Evolutionary conservation across 2,888 invertebrate genomes (phyloP).

Genomic region (Hypercompe scribonia): DNA sequence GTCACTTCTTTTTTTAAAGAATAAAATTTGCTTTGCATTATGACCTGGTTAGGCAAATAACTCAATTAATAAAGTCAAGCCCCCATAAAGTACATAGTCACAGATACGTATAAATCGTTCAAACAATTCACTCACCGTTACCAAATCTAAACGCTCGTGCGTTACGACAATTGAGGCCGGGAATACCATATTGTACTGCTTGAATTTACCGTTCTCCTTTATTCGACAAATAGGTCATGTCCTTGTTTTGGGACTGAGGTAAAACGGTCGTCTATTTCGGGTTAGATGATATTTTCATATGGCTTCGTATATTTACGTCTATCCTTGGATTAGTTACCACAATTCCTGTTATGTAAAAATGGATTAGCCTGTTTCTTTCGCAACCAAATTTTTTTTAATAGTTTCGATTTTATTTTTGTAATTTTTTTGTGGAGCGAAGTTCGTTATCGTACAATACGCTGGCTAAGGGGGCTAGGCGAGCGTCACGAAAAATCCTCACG

Average conservation of each 20-base stretch:
- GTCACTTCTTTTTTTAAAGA: not conserved
- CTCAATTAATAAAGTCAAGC: conserved; percentile 25
- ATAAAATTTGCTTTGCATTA: not conserved
- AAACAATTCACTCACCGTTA: conserved; percentile 28
- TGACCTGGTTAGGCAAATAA: not conserved
- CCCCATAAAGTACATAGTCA: conserved; percentile 33
- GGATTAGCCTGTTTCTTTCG: not conserved
- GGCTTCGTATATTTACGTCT: conserved; percentile 42
- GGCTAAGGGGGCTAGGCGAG: too few species aligned
- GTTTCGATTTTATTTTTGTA: not conserved
- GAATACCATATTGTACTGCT: conserved; percentile 23
- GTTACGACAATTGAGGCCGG: conserved; percentile 15
- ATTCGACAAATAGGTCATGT: conserved; percentile 41
- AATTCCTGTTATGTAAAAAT: conserved; percentile 33
- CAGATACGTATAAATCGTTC: conserved; percentile 7
- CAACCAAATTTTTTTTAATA: not conserved
- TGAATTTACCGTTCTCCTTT: conserved; percentile 29
- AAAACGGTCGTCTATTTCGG: conserved; percentile 42
- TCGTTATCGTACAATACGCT: too few species aligned
- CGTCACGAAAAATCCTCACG: too few species aligned
- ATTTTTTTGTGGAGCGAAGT: not conserved
- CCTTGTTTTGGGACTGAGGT: conserved; percentile 31
- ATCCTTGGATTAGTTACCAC: conserved; percentile 28
- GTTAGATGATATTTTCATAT: conserved; percentile 40
- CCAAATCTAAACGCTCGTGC: conserved; percentile 19